Base-by-base conservation (phyloP, 2,888 invertebrate genomes). In the Sphecodes monilicornis region DNA sequence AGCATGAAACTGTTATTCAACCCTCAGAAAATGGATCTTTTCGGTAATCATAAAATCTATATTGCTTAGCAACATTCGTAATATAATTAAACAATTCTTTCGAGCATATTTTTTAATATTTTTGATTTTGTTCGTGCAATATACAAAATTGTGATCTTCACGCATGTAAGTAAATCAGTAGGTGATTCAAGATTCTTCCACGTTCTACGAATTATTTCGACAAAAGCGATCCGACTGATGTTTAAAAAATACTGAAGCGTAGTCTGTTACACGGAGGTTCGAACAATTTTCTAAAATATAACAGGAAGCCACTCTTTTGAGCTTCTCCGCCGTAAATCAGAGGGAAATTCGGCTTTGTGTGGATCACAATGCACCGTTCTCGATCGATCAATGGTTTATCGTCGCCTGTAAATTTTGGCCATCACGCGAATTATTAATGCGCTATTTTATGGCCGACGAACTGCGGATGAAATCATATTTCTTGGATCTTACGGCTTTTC, bases 321-420 rank as follows among this genome's bases (percentile, higher is more conserved):
- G 60, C 36, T 72, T 66, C 77, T 71, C 54, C 32, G 39, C 68
- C 64, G 80, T 82, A 80, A 82, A 80, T 82, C 82, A 74, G 29
- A 10, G 13, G 80, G 46, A 82, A 70, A 70, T 82, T 64, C 80
- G 57, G 82, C 80, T 75, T 80, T 80, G 82, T 81, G 57, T n/a
- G 78, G 71, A 78, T 78, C 71, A 78, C 80, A 74, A 82, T 68
- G 73, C 79, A 36, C 57, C 57, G 46, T 68, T 66, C 79, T 32
- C 60, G 70, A 82, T 84, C 83, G 83, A 74, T 84, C 73, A 72
- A 84, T 82, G 73, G 76, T 82, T 84, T 84, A 84, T 76, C 82
- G 83, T 54, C 69, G 60, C 69, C 60, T 82, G 82, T 82, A 82
- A 80, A 82, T 82, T 82, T 75, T 43, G 69, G 50, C 32, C 41